Base-by-base conservation (phyloP, 2,888 invertebrate species). In the Clivina fossor region DNA sequence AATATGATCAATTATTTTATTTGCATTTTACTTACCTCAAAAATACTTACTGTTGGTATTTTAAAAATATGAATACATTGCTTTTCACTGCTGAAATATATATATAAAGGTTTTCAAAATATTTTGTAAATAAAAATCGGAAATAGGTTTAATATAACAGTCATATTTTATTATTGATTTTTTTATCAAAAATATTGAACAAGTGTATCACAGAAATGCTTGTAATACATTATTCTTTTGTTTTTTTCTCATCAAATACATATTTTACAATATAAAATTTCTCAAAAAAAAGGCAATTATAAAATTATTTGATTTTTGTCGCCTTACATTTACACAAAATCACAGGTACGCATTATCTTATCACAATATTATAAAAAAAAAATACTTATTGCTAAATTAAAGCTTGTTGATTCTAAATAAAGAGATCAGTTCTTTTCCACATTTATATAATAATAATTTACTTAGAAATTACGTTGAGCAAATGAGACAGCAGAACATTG, bases 201-300 rank as follows among this genome's bases (percentile, higher is more conserved):
- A n/a, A 58, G 60, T 65, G 70, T 72, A 73, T 73, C 73, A 73
- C 73, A 73, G 73, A 66, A 62, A 54, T 63, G 69, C 70, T 70
- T 66, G 70, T 65, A 71, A 71, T 71, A 71, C 70, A 71, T 60
- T 48, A 55, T 58, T 59, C 59, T n/a, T n/a, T n/a, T n/a, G n/a
- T n/a, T n/a, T n/a, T n/a, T n/a, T n/a, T n/a, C n/a, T n/a, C n/a
- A n/a, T n/a, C 33, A 18, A 37, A 30, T 30, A 26, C 19, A 41
- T 22, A 51, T 41, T 46, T 48, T 37, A 22, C n/a, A n/a, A 18
- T 38, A 53, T 53, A 49, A 56, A 41, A 49, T 43, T 49, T 49
- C 20, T n/a, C n/a, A n/a, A n/a, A n/a, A n/a, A n/a, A n/a, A 56
- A 49, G 49, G 48, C 49, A 49, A 48, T 48, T 24, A 32, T 49